Evolutionary conservation across 64 coral and sea anemone species (phyloP).

Genomic region (Dendronephthya gigantea): DNA sequence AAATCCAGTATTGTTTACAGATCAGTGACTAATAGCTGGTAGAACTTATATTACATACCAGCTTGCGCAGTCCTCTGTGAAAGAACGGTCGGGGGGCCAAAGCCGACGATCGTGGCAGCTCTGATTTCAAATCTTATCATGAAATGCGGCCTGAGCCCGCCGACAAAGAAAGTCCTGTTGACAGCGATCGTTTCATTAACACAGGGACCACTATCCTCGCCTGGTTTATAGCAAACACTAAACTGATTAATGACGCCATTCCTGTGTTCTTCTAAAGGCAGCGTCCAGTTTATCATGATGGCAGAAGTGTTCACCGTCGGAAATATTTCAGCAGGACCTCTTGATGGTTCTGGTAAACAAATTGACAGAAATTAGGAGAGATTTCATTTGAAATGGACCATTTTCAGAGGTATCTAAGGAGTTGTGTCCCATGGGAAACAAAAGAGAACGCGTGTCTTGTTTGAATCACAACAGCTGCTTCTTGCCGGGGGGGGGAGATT

Average conservation of each 20-base stretch:
- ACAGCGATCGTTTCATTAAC: not conserved
- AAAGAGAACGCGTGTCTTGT: too few species aligned
- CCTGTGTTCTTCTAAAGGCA: not conserved
- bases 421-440: too few species aligned
- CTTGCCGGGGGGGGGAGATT: too few species aligned
- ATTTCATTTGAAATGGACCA: too few species aligned
- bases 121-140: not conserved
- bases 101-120: not conserved
- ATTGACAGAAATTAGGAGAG: not conserved
- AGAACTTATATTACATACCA: not conserved
- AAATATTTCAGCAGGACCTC: not conserved
- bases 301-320: not conserved
- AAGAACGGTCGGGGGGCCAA: not conserved
- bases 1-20: too few species aligned
- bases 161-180: not conserved
- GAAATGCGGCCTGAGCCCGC: not conserved
- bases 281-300: not conserved
- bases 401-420: too few species aligned
- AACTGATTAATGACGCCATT: not conserved
- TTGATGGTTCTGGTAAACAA: not conserved
- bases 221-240: not conserved
- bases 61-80: not conserved
- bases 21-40: too few species aligned
- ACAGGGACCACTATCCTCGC: not conserved
- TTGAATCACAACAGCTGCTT: too few species aligned